These are phyloP conservation scores for Zosterops borbonicus DNA, from an alignment of 2,113 vertebrate species.

Conservation along the genomic window DNA sequence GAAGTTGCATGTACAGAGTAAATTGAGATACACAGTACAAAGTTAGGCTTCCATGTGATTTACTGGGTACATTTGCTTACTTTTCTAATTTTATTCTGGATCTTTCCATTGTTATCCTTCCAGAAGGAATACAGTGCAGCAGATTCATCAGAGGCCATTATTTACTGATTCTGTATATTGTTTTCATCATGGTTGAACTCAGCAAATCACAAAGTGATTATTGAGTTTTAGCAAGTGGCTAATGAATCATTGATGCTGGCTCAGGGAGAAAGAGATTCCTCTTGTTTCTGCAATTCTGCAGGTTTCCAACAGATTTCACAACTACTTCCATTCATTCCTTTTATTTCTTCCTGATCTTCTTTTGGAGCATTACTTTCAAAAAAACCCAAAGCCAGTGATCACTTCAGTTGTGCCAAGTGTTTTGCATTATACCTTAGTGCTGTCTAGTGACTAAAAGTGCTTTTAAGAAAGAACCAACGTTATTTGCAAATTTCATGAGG, in stretches of 20 bases:
- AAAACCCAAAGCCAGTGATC: neutral
- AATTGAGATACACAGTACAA: neutral
- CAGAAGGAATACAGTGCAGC: slow-evolving; percentile 18
- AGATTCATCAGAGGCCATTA: slow-evolving; percentile 62
- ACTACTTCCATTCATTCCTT: neutral
- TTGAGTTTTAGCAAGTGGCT: slow-evolving; percentile 62
- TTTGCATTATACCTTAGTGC: neutral
- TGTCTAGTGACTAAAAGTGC: neutral
- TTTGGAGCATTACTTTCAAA: neutral
- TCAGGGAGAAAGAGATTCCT: slow-evolving; percentile 39
- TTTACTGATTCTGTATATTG: slow-evolving; percentile 63
- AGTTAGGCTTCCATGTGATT: neutral
- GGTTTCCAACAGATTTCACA: slow-evolving; percentile 29
- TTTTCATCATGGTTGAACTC: slow-evolving; percentile 62
- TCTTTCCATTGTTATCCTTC: slow-evolving; percentile 38
- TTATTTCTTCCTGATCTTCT: neutral
- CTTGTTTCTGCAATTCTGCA: slow-evolving; percentile 39
- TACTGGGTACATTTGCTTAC: slow-evolving; percentile 12
- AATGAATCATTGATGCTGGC: slow-evolving; percentile 66
- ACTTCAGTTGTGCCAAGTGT: neutral
- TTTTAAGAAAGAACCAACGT: neutral
- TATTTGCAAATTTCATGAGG: neutral
- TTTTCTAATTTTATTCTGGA: slow-evolving; percentile 23
- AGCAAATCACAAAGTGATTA: slow-evolving; percentile 62
- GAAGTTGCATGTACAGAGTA: neutral